phyloP scores from a whole-genome alignment of 2,797 vertebrate genomes.

The Anabas testudineus region DNA sequence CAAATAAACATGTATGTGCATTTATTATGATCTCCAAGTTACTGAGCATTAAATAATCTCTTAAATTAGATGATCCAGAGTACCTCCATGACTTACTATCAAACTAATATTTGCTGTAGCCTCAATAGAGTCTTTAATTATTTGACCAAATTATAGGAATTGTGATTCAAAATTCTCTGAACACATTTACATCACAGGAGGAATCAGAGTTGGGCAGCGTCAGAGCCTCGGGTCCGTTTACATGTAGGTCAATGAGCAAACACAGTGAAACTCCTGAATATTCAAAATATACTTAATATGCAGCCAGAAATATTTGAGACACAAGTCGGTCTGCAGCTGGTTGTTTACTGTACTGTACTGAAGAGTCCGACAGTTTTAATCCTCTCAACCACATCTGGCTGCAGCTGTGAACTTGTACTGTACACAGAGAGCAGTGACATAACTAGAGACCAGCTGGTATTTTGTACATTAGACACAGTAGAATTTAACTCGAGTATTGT shows the following conservation, averaged over 20 bases:
- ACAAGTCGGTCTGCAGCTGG: not conserved
- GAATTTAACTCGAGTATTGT: too few species aligned
- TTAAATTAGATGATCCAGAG: not conserved
- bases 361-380: conserved; percentile 54
- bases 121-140: not conserved
- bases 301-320: not conserved
- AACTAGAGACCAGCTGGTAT: not conserved
- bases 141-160: conserved; percentile 9
- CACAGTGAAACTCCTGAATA: conserved; percentile 5
- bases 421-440: conserved; percentile 7
- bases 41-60: not conserved
- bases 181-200: conserved; percentile 12
- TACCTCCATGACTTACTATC: not conserved
- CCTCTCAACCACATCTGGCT: conserved; percentile 52
- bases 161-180: not conserved
- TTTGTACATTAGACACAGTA: not conserved
- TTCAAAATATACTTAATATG: not conserved
- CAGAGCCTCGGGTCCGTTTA: not conserved
- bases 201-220: not conserved
- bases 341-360: not conserved
- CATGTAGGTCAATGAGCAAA: conserved; percentile 23
- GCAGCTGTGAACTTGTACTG: not conserved
- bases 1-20: not conserved
- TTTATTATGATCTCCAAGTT: not conserved
- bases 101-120: not conserved